These are phyloP conservation scores for Epirrita christyi DNA, from an alignment of 2,888 invertebrate genomes.

Conservation along the genomic window DNA sequence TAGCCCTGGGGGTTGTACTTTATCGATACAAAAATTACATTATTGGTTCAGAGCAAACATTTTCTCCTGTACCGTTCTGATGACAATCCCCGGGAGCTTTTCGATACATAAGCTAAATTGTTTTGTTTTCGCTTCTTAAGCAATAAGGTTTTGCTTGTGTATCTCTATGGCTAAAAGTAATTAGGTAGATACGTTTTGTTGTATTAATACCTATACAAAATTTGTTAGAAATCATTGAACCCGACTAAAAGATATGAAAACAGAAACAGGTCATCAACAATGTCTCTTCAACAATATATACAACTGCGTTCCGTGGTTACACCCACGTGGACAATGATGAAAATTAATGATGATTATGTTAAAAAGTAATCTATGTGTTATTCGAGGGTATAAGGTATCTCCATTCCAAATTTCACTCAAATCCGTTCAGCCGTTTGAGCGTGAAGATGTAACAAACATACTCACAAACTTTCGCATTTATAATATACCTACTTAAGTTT, in stretches of 20 bases:
- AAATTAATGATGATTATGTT: too few relatives aligned
- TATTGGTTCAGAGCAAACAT: constrained; percentile 30
- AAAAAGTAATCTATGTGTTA: too few relatives aligned
- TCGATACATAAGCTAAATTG: constrained; percentile 27
- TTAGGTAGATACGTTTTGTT: background rate
- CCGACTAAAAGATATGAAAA: background rate
- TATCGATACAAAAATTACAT: constrained; percentile 31
- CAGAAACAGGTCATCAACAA: background rate
- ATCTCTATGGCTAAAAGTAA: background rate
- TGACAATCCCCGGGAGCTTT: constrained; percentile 29
- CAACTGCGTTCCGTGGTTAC: background rate
- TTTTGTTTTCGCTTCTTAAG: constrained; percentile 24
- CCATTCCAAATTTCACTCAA: too few relatives aligned
- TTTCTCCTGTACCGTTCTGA: constrained; percentile 19
- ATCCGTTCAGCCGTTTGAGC: too few relatives aligned
- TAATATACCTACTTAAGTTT: too few relatives aligned
- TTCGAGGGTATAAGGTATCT: too few relatives aligned
- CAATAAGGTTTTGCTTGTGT: constrained; percentile 7
- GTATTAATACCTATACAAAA: too few relatives aligned
- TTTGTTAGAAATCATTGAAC: too few relatives aligned
- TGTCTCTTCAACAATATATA: background rate
- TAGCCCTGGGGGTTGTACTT: constrained; percentile 7
- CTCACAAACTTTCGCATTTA: too few relatives aligned
- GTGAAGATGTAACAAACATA: too few relatives aligned
- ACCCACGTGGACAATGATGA: too few relatives aligned